These are phyloP conservation scores for Nothocercus julius DNA, from an alignment of 2,113 vertebrate species.

Conservation along the genomic window DNA sequence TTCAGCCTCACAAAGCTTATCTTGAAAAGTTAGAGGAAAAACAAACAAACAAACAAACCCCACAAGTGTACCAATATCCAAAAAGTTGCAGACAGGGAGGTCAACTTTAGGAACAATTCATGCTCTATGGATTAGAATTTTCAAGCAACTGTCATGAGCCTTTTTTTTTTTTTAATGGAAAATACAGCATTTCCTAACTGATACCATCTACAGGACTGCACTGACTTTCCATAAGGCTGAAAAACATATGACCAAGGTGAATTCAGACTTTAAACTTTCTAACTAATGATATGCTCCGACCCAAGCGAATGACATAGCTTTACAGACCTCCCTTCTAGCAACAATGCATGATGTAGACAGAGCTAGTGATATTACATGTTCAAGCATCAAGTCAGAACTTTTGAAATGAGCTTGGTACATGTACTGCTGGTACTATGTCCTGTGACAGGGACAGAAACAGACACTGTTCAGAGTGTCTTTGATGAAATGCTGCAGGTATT, in stretches of 20 bases:
- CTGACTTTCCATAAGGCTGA: not conserved
- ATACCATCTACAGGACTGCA: not conserved
- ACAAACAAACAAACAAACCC: no score
- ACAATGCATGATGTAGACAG: not conserved
- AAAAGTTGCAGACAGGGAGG: not conserved
- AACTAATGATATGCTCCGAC: not conserved
- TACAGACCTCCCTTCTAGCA: not conserved
- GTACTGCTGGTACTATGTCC: not conserved
- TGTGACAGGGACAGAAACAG: not conserved
- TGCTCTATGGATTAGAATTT: not conserved
- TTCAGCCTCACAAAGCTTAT: not conserved
- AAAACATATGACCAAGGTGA: not conserved
- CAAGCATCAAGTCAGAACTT: not conserved
- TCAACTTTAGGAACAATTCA: not conserved
- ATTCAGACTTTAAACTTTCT: not conserved
- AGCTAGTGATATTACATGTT: not conserved
- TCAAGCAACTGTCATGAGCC: not conserved
- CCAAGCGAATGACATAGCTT: not conserved
- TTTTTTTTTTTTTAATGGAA: not conserved
- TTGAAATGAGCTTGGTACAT: not conserved
- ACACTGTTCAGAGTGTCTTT: not conserved
- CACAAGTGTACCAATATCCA: not conserved
- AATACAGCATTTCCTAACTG: not conserved
- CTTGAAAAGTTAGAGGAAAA: not conserved
- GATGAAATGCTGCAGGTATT: not conserved